Evolutionary conservation across 1,140 invertebrate genomes (phyloP).

Genomic region (Hermetia illucens): DNA sequence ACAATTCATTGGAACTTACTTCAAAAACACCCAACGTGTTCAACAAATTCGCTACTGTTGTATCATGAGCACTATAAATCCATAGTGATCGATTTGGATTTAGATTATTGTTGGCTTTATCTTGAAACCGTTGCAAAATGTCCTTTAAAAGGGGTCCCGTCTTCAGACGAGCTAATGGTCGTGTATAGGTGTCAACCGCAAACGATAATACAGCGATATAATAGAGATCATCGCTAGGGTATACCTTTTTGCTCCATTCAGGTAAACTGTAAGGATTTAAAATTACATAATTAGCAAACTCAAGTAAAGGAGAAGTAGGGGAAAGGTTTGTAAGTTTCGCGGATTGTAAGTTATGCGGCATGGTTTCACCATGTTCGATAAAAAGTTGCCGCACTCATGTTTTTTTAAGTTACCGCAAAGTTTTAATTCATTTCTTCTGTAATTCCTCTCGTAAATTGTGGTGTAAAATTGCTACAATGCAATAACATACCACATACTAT

Average conservation of each 20-base stretch:
- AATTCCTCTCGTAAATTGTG: too few relatives aligned
- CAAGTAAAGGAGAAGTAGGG: too few relatives aligned
- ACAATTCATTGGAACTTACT: constrained; percentile 10
- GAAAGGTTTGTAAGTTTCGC: too few relatives aligned
- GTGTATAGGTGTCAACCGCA: constrained; percentile 32
- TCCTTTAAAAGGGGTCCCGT: constrained; percentile 50
- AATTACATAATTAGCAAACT: too few relatives aligned
- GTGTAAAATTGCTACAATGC: too few relatives aligned
- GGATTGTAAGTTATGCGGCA: too few relatives aligned
- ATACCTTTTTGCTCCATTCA: constrained; percentile 48
- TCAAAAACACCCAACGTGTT: constrained; percentile 60
- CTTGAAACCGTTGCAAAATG: constrained; percentile 42
- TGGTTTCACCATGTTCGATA: too few relatives aligned
- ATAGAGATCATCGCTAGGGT: constrained; percentile 32
- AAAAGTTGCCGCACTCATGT: too few relatives aligned
- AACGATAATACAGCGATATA: constrained; percentile 37
- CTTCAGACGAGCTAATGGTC: constrained; percentile 37
- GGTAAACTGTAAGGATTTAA: constrained; percentile 48
- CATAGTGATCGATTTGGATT: constrained; percentile 44
- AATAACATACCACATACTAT: too few relatives aligned
- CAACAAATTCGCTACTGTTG: constrained; percentile 61
- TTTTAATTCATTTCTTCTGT: too few relatives aligned
- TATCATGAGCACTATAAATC: constrained; percentile 72
- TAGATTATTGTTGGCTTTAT: constrained; percentile 28
- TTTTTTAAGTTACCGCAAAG: too few relatives aligned